Percentiles rank a stretch among this genome's conserved stretches.
Evolutionary conservation across 2,113 vertebrate genomes (phyloP).

Genomic region (Lophius piscatorius): DNA sequence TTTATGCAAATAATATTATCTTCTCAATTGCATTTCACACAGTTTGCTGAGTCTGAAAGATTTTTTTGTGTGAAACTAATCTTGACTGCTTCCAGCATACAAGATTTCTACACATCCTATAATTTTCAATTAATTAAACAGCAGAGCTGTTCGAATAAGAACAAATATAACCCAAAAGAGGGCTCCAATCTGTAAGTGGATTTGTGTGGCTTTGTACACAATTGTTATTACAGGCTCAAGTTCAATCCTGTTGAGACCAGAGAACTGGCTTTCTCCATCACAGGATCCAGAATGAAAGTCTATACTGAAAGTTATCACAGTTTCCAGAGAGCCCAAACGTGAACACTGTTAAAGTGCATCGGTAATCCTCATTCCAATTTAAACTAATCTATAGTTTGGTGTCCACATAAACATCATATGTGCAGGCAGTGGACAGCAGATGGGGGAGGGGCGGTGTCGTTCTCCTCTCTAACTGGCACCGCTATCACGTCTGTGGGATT

Average conservation of each 20-base stretch:
- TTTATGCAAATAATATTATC: too few species aligned
- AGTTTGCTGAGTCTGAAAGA: too few species aligned
- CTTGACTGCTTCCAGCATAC: neutral
- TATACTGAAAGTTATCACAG: conserved; percentile 27
- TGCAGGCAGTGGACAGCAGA: conserved; percentile 8
- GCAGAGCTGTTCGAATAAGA: neutral
- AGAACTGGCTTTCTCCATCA: conserved; percentile 9
- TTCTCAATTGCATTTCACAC: too few species aligned
- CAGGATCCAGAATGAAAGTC: conserved; percentile 20
- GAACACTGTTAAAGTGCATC: conserved; percentile 22
- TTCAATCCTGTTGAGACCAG: conserved; percentile 13
- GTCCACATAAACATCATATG: conserved; percentile 37
- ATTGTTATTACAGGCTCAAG: conserved; percentile 4
- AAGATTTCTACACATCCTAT: too few species aligned
- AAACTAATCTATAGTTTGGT: conserved; percentile 62
- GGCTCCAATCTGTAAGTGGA: neutral
- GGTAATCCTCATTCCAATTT: conserved; percentile 61
- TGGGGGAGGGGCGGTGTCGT: neutral
- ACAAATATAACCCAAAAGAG: neutral
- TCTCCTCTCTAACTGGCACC: conserved; percentile 50
- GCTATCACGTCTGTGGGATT: conserved; percentile 71
- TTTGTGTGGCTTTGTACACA: conserved; percentile 6
- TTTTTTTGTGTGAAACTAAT: neutral
- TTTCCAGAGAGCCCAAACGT: conserved; percentile 20
- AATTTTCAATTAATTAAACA: neutral